phyloP scores from a whole-genome alignment of 35 echinoderm and acorn worm species.

The Acanthaster planci region DNA sequence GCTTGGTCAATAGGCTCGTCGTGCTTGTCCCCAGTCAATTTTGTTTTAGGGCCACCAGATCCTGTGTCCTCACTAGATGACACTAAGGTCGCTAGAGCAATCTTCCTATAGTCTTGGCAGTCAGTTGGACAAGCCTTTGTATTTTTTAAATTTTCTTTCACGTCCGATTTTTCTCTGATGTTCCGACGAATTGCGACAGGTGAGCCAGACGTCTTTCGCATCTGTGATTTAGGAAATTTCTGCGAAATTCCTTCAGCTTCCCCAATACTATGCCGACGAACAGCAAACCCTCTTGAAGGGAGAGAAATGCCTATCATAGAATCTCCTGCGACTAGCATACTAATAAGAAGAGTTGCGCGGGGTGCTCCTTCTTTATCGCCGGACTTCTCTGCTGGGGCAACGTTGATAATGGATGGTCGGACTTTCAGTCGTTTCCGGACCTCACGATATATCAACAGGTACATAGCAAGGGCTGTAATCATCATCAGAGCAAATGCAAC shows the following conservation, averaged over 20 bases:
- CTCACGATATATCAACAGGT: constrained; percentile 59
- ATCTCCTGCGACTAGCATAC: background rate
- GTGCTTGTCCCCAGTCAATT: background rate
- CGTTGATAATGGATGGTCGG: constrained; percentile 27
- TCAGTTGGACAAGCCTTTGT: no score
- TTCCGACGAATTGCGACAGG: background rate
- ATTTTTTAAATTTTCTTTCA: no score
- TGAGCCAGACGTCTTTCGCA: background rate
- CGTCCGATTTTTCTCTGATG: background rate
- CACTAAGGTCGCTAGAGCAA: background rate
- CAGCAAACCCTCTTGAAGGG: background rate
- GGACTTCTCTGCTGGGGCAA: constrained; percentile 1
- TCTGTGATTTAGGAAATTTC: background rate
- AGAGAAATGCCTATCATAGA: background rate
- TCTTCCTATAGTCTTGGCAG: background rate
- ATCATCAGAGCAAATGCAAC: constrained; percentile 49
- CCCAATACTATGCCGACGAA: background rate
- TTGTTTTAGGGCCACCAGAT: constrained; percentile 16
- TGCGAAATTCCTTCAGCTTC: background rate
- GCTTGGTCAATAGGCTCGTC: background rate
- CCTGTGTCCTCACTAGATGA: constrained; percentile 22
- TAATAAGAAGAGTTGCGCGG: background rate
- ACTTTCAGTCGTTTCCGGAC: constrained; percentile 59
- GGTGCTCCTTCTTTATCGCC: background rate
- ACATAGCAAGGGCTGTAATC: constrained; percentile 52